phyloP scores from a whole-genome alignment of 2,888 invertebrate species.

The Stenichneumon culpator region DNA sequence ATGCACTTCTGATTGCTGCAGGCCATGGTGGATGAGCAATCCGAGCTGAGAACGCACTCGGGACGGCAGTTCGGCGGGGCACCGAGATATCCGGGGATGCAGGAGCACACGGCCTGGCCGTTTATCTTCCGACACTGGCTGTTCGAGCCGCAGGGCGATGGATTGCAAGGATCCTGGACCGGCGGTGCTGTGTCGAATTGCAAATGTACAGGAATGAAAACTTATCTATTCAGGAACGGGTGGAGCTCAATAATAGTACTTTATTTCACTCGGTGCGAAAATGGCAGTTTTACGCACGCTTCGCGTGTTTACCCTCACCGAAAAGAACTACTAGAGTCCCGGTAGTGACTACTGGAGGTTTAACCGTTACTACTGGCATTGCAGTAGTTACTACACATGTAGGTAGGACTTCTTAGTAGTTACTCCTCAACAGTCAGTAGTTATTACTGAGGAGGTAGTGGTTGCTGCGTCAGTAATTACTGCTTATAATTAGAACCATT shows the following conservation, averaged over 20 bases:
- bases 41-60: constrained; percentile 89
- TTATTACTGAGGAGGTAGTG: too few relatives aligned
- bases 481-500: too few relatives aligned
- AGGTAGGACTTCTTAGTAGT: too few relatives aligned
- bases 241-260: not conserved
- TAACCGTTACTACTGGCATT: too few relatives aligned
- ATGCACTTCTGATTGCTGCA: constrained; percentile 89
- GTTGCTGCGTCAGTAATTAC: too few relatives aligned
- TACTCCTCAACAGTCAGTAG: too few relatives aligned
- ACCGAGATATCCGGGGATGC: constrained; percentile 88
- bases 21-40: constrained; percentile 88
- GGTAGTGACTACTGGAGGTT: too few relatives aligned
- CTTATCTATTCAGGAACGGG: not conserved
- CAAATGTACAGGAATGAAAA: not conserved
- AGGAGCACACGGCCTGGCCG: constrained; percentile 89
- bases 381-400: too few relatives aligned
- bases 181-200: constrained; percentile 73
- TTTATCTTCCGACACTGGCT: constrained; percentile 89
- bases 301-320: too few relatives aligned
- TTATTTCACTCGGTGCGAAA: not conserved
- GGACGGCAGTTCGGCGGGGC: constrained; percentile 90
- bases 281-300: too few relatives aligned
- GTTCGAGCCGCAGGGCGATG: constrained; percentile 90
- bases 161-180: constrained; percentile 87
- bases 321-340: too few relatives aligned